These are phyloP conservation scores for human (Homo sapiens) DNA, from an alignment of 2,113 vertebrate genomes.

Conservation along the genomic window DNA sequence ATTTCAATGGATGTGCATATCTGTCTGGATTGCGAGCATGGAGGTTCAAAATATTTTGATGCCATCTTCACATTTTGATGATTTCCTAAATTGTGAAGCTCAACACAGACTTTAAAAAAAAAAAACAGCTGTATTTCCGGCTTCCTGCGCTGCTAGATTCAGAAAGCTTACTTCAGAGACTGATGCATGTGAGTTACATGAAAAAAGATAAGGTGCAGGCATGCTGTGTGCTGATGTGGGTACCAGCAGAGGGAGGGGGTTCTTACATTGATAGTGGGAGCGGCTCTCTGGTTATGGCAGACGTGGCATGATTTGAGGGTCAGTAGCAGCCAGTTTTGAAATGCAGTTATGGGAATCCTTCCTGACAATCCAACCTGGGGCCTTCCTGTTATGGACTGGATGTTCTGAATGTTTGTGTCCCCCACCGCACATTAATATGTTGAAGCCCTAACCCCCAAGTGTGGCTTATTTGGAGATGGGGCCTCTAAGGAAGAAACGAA, in stretches of 20 bases:
- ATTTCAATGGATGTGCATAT: neutral
- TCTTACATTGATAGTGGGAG: neutral
- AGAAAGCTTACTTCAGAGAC: neutral
- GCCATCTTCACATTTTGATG: neutral
- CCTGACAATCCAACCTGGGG: neutral
- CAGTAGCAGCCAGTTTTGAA: neutral
- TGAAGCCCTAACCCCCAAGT: neutral
- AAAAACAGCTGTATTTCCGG: neutral
- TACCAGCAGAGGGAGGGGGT: neutral
- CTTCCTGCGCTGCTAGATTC: neutral
- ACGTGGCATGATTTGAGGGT: neutral
- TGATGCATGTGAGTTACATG: neutral
- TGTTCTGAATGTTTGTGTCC: neutral
- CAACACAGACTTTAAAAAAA: neutral
- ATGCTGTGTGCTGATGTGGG: neutral
- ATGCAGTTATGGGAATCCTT: constrained; percentile 15
- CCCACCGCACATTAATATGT: neutral
- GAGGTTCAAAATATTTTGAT: neutral
- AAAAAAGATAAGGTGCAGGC: neutral
- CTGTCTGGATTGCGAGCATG: neutral
- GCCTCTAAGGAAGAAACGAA: neutral
- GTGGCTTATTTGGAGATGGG: neutral
- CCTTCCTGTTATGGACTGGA: neutral
- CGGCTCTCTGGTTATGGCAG: neutral
- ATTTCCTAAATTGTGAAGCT: constrained; percentile 8